Evolutionary conservation across 2,797 vertebrate genomes (phyloP).

Genomic region (Melanotaenia parkinsoni): DNA sequence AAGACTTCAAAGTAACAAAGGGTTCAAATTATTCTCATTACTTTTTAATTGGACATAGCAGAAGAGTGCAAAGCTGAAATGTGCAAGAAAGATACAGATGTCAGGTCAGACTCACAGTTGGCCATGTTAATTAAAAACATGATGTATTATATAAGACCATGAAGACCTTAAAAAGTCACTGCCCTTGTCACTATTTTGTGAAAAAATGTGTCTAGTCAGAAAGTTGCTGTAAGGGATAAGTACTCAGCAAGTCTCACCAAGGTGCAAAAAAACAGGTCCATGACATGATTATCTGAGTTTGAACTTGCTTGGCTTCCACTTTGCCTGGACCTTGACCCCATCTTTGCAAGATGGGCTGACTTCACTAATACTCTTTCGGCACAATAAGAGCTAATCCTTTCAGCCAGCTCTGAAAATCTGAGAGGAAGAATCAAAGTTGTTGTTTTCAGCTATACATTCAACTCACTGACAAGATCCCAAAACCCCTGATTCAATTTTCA

Average conservation of each 20-base stretch:
- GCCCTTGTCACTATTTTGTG: background rate
- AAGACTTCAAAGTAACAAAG: constrained; percentile 12
- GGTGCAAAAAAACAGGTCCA: constrained; percentile 1
- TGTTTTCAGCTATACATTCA: background rate
- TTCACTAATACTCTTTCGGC: constrained; percentile 1
- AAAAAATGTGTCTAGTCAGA: background rate
- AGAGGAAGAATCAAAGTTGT: background rate
- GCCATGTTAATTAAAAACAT: constrained; percentile 27
- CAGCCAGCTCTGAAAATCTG: constrained; percentile 3
- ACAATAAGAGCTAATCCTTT: background rate
- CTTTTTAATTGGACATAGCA: constrained; percentile 23
- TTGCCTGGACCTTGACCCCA: background rate
- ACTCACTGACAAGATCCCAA: background rate
- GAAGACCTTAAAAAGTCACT: constrained; percentile 4
- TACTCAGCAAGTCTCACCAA: background rate
- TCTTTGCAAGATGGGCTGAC: background rate
- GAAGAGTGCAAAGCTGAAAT: constrained; percentile 3
- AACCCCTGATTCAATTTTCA: background rate
- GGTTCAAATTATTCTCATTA: constrained; percentile 10
- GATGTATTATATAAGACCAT: constrained; percentile 8
- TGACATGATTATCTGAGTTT: background rate
- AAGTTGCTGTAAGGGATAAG: background rate
- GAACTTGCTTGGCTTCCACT: constrained; percentile 2
- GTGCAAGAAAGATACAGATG: constrained; percentile 8
- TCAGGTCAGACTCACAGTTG: constrained; percentile 17